Evolutionary conservation across 2,113 vertebrate genomes (phyloP).

Genomic region (Caloenas nicobarica): DNA sequence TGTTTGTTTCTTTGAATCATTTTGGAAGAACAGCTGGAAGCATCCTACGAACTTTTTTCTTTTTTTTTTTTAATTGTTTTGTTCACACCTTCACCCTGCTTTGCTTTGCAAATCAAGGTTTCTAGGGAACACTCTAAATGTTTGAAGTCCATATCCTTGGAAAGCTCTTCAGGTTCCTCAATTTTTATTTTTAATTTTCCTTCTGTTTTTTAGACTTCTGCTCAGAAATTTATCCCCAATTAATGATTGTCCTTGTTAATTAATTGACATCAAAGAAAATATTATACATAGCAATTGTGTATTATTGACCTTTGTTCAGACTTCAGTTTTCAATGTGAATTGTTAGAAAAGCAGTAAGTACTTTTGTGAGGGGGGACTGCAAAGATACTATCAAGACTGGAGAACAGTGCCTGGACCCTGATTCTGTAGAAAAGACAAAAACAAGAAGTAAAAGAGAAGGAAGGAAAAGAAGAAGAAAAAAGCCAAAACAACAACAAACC

Average conservation of each 20-base stretch:
- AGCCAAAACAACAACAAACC: too few relatives aligned
- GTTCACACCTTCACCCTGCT: neutral
- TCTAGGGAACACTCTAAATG: neutral
- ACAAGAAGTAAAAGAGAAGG: neutral
- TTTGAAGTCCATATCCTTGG: neutral
- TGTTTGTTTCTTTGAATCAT: too few relatives aligned
- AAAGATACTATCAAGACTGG: neutral
- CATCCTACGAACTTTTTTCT: neutral
- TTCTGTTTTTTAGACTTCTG: neutral
- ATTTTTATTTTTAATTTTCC: neutral
- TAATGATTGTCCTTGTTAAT: neutral
- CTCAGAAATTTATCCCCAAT: neutral
- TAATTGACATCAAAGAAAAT: neutral
- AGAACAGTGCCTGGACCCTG: neutral
- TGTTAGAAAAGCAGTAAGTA: neutral
- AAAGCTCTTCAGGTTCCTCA: neutral
- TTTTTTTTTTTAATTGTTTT: neutral
- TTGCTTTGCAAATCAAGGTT: neutral
- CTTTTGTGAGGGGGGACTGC: neutral
- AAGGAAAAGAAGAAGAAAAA: neutral
- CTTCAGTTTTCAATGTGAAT: neutral
- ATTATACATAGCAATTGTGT: neutral
- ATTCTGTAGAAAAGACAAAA: neutral
- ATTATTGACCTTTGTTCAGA: neutral
- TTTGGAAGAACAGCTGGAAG: neutral